A percentile compares a stretch with the other conserved stretches of the same genome.
Evolutionary conservation across 2,888 invertebrate species (phyloP).

Genomic region (Andrena flavipes): DNA sequence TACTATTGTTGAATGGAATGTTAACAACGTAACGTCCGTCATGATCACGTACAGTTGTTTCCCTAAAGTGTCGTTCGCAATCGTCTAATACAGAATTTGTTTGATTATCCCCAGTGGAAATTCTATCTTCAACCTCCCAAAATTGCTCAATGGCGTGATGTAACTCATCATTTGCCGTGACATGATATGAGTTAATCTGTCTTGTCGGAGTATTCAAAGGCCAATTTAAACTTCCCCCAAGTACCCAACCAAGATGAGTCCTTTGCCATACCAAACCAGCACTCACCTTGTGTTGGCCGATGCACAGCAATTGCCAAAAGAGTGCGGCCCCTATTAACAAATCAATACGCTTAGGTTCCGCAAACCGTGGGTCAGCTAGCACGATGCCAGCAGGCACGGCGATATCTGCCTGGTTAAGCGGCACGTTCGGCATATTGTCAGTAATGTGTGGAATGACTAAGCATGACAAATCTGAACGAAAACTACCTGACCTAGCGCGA

Average conservation of each 20-base stretch:
- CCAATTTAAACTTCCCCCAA: neutral
- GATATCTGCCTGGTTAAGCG: neutral
- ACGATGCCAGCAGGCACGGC: neutral
- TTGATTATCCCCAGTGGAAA: neutral
- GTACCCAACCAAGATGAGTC: slow-evolving; percentile 30
- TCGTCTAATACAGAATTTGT: neutral
- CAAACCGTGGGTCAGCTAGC: slow-evolving; percentile 27
- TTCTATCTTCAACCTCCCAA: slow-evolving; percentile 24
- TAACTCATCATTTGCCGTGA: slow-evolving; percentile 1
- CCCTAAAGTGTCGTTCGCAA: neutral
- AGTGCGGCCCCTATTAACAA: slow-evolving; percentile 30
- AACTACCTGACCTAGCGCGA: neutral
- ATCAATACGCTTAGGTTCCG: slow-evolving; percentile 20
- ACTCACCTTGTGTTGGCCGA: slow-evolving; percentile 11
- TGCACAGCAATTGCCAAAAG: slow-evolving; percentile 29
- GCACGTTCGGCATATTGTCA: slow-evolving; percentile 23
- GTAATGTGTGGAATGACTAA: slow-evolving; percentile 7
- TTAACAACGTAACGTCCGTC: slow-evolving; percentile 4
- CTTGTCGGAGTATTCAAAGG: neutral
- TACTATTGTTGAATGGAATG: slow-evolving; percentile 1
- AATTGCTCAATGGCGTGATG: neutral
- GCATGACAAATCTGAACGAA: neutral
- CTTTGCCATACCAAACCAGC: slow-evolving; percentile 15
- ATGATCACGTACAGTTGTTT: neutral
- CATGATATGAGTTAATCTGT: neutral